Conservation (phyloP, 2,113 vertebrate genomes). For the Calidris pygmaea region DNA sequence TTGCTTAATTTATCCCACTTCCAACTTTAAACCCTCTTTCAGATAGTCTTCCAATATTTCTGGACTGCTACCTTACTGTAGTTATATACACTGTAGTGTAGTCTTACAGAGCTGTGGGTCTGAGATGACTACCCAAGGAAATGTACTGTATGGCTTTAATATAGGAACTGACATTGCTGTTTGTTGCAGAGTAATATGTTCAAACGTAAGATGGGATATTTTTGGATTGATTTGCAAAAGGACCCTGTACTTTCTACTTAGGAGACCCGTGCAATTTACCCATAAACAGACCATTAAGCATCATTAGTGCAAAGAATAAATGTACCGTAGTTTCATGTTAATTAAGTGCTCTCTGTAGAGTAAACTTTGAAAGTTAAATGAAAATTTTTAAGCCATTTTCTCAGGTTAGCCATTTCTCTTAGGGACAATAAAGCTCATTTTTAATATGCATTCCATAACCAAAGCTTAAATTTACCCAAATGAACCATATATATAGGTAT, state of each 20-base stretch:
- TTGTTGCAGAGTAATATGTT: constrained; percentile 50
- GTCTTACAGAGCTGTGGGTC: neutral
- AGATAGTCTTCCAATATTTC: neutral
- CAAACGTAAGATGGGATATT: neutral
- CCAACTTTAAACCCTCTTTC: neutral
- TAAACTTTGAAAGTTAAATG: constrained; percentile 68
- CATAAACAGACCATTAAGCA: constrained; percentile 70
- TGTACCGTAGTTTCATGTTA: constrained; percentile 70
- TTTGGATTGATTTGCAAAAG: constrained; percentile 68
- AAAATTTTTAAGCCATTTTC: constrained; percentile 64
- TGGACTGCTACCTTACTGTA: neutral
- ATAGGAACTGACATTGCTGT: constrained; percentile 37
- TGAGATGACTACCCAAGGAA: neutral
- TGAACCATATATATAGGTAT: constrained; percentile 2
- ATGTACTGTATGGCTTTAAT: constrained; percentile 22
- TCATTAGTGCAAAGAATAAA: constrained; percentile 72
- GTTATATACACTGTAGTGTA: neutral
- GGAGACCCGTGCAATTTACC: constrained; percentile 73
- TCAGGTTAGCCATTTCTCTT: constrained; percentile 49
- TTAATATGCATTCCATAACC: neutral
- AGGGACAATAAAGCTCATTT: constrained; percentile 27
- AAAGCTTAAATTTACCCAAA: constrained; percentile 31
- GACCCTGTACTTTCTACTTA: constrained; percentile 68
- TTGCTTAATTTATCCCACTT: neutral
- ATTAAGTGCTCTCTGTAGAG: constrained; percentile 68